These are phyloP conservation scores for Argyrosomus regius DNA, from an alignment of 2,797 vertebrate species.

Conservation along the genomic window DNA sequence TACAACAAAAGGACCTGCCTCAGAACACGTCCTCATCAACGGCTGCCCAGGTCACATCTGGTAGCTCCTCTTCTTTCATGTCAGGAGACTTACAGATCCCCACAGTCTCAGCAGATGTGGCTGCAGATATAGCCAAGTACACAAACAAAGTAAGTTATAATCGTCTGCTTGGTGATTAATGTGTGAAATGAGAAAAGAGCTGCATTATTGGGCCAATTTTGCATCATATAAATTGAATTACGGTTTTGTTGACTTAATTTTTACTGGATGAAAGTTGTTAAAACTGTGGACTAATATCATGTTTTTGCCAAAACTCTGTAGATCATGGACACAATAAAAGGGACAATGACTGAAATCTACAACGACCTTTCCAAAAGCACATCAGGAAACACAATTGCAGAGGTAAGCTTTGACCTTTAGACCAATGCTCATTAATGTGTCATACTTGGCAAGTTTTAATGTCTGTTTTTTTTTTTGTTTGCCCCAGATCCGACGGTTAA, in stretches of 20 bases:
- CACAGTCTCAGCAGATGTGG: slow-evolving; percentile 95
- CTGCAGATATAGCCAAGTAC: slow-evolving; percentile 98
- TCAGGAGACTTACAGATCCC: slow-evolving; percentile 92
- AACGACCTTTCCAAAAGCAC: slow-evolving; percentile 97
- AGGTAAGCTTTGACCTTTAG: slow-evolving; percentile 82
- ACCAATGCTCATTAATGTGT: neutral
- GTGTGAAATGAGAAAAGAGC: neutral
- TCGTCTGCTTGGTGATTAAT: neutral
- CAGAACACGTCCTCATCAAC: slow-evolving; percentile 90
- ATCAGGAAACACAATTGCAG: slow-evolving; percentile 96
- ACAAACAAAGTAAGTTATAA: slow-evolving; percentile 93
- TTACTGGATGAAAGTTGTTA: neutral
- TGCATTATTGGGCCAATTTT: neutral
- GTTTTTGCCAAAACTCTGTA: slow-evolving; percentile 73
- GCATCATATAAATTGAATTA: neutral
- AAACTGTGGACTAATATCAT: neutral
- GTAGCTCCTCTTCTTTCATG: slow-evolving; percentile 80
- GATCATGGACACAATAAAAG: slow-evolving; percentile 99
- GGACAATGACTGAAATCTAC: slow-evolving; percentile 99
- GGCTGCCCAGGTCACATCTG: slow-evolving; percentile 87
- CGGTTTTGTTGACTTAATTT: neutral
- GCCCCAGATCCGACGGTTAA: slow-evolving; percentile 92
- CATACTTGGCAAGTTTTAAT: neutral
- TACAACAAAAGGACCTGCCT: slow-evolving; percentile 93
- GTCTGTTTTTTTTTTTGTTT: slow-evolving; percentile 13